Percentiles rank a stretch among this genome's conserved stretches.
Evolutionary conservation across 1,140 invertebrate genomes (phyloP).

Genomic region (Pogonus chalceus): DNA sequence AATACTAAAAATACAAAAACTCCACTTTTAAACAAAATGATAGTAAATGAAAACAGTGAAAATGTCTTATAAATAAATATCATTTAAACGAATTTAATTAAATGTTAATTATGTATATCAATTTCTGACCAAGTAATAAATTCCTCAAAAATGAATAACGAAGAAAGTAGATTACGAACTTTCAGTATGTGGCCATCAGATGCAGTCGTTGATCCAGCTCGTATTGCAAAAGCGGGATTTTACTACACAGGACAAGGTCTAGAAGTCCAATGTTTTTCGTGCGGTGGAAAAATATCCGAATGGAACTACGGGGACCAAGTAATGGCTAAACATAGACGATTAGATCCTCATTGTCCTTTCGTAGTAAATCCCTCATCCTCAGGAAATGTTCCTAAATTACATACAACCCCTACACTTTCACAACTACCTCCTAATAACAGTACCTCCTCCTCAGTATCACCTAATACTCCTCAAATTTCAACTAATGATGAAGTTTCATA

Average conservation of each 20-base stretch:
- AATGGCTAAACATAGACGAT: constrained; percentile 48
- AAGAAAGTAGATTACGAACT: constrained; percentile 54
- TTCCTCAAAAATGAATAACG: constrained; percentile 63
- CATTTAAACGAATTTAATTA: too few relatives aligned
- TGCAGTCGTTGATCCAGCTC: constrained; percentile 48
- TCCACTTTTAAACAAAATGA: background rate
- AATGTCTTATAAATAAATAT: too few relatives aligned
- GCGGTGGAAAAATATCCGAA: constrained; percentile 55
- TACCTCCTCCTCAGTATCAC: constrained; percentile 13
- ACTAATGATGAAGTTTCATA: background rate
- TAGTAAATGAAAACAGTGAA: constrained; percentile 2
- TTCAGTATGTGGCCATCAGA: constrained; percentile 61
- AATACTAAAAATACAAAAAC: background rate
- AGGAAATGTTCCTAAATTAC: constrained; percentile 50
- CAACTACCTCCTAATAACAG: constrained; percentile 5
- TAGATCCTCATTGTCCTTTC: constrained; percentile 61
- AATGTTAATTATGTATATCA: too few relatives aligned
- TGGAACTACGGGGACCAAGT: constrained; percentile 69
- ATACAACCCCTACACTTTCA: constrained; percentile 5
- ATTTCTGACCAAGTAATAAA: too few relatives aligned
- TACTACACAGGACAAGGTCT: constrained; percentile 57
- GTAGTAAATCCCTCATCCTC: constrained; percentile 50
- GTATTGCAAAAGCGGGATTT: constrained; percentile 74
- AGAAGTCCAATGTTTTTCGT: constrained; percentile 67
- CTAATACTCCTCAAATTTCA: background rate